A percentile compares a stretch with the other conserved stretches of the same genome.
phyloP scores from a whole-genome alignment of 2,113 vertebrate genomes.

The Urocitellus parryii region DNA sequence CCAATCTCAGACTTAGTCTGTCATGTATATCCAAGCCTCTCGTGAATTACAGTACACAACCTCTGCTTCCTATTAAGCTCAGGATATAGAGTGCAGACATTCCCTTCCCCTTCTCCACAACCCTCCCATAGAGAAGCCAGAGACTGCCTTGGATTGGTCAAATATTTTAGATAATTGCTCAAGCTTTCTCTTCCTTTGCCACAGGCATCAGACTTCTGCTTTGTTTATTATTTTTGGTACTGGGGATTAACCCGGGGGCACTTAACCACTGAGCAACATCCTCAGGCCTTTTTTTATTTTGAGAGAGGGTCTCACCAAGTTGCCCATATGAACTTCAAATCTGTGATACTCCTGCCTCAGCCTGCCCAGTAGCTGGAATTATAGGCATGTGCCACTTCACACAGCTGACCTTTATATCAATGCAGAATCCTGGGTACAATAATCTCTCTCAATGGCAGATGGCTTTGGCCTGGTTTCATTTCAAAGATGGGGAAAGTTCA shows the following conservation, averaged over 20 bases:
- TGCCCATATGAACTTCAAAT: too few species aligned
- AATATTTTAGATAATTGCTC: not conserved
- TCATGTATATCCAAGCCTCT: not conserved
- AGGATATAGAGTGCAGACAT: not conserved
- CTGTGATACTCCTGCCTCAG: too few species aligned
- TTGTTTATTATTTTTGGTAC: too few species aligned
- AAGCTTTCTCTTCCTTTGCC: not conserved
- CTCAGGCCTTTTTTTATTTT: too few species aligned
- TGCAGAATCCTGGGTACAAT: not conserved
- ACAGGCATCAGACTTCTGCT: not conserved
- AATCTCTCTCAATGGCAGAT: not conserved
- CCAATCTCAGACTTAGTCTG: not conserved
- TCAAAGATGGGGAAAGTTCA: not conserved
- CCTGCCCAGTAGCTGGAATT: too few species aligned
- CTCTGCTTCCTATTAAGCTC: not conserved
- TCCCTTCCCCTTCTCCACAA: not conserved
- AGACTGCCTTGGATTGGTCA: not conserved
- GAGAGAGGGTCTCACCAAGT: too few species aligned
- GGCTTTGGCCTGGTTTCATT: not conserved
- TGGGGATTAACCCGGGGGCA: too few species aligned
- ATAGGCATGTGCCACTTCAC: too few species aligned
- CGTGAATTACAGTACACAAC: not conserved
- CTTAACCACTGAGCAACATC: too few species aligned
- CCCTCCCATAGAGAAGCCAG: not conserved
- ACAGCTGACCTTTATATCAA: not conserved